Evolutionary conservation across 2,888 invertebrate species (phyloP), one percentile per base, ranked within the genome.

Genomic region (Zaprionus bogoriensis): DNA sequence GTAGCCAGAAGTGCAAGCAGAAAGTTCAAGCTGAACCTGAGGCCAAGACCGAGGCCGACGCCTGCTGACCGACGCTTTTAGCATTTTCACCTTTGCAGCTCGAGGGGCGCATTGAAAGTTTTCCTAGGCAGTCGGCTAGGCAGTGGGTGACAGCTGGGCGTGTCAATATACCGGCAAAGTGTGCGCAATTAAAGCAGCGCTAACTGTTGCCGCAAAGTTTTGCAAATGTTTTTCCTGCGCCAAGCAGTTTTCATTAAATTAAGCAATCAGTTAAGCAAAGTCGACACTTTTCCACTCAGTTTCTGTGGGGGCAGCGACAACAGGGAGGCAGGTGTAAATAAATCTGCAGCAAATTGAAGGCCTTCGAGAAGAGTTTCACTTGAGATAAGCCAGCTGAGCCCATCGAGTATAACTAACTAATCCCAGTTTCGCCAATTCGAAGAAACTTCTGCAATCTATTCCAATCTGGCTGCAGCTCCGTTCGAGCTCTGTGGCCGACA

Each of bases 141-240:
- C 14, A 20, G 4, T 6, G 4, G 2, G 28, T 5, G 14, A 42
- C 28, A 19, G 10, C 23, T 23, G 30, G 60, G 58, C 53, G 51
- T 52, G 54, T 46, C 50, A 52, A 0, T 4, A 27, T 2, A 4
- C 4, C 6, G 42, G 12, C n/a, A n/a, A n/a, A n/a, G n/a, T 46
- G 38, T 19, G 45, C 57, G 77, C 80, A 76, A 73, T 80, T 73
- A 76, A 74, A 63, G 65, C 60, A 55, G 55, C 25, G 51, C 58
- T 47, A 68, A 69, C 62, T 52, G 55, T 41, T 69, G 51, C 51
- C 42, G 41, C 46, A 65, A 76, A 73, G 66, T 75, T 70, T 42
- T 19, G 46, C 23, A 48, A 59, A 54, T 36, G 41, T 50, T 57
- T 46, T 20, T 30, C 20, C 19, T 44, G 25, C 17, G 47, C 22